A percentile compares a stretch with the other conserved stretches of the same genome.
Evolutionary conservation across 2,888 invertebrate genomes (phyloP).

Genomic region (Hypomecis punctinalis): DNA sequence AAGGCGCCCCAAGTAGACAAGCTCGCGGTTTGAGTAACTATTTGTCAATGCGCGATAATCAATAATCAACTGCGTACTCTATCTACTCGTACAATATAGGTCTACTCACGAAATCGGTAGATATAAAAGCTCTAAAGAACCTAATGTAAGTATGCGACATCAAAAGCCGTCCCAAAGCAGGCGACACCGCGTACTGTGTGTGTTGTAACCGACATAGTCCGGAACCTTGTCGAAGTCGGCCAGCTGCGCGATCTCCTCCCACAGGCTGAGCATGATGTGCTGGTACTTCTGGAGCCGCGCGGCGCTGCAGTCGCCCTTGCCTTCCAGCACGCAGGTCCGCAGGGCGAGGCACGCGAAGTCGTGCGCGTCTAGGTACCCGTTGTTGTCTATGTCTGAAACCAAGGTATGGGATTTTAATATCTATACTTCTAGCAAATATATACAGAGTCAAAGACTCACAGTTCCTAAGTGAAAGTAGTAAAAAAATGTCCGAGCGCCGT

Average conservation of each 20-base stretch:
- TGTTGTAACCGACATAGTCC: constrained; percentile 81
- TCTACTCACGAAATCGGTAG: too few relatives aligned
- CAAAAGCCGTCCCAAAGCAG: constrained; percentile 53
- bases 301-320: constrained; percentile 91
- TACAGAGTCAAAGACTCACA: too few relatives aligned
- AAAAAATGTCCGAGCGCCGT: too few relatives aligned
- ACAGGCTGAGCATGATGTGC: constrained; percentile 92
- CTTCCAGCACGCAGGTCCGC: constrained; percentile 92
- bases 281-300: constrained; percentile 90
- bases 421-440: too few relatives aligned
- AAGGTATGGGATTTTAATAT: background rate
- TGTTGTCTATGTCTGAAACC: constrained; percentile 91
- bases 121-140: background rate
- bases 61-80: too few relatives aligned
- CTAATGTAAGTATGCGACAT: constrained; percentile 42
- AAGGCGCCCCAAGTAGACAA: too few relatives aligned
- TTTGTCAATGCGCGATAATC: too few relatives aligned
- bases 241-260: constrained; percentile 94
- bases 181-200: constrained; percentile 58
- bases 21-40: too few relatives aligned
- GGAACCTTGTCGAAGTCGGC: constrained; percentile 94
- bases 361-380: constrained; percentile 92
- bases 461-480: too few relatives aligned
- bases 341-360: constrained; percentile 94
- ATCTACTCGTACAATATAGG: too few relatives aligned